These are phyloP conservation scores for Philaethria dido DNA, from an alignment of 2,888 invertebrate species.

Conservation along the genomic window DNA sequence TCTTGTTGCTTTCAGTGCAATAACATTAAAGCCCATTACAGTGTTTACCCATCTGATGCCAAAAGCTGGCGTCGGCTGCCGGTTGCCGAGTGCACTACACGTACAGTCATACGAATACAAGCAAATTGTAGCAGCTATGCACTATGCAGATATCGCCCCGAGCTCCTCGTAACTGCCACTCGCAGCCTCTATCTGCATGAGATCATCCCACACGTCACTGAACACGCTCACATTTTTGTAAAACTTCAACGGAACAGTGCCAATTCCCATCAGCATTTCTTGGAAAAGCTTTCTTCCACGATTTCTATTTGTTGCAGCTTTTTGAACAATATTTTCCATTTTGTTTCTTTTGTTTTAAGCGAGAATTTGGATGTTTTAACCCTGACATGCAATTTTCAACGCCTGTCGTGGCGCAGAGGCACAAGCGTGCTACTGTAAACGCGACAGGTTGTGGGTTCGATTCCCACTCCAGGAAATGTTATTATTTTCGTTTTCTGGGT, in stretches of 20 bases:
- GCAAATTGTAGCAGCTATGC: not conserved
- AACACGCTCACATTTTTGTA: slow-evolving; percentile 6
- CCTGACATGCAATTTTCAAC: too few species aligned
- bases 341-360: not conserved
- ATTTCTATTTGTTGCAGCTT: not conserved
- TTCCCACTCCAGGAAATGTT: too few species aligned
- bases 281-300: not conserved
- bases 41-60: slow-evolving; percentile 3
- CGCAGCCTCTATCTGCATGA: slow-evolving; percentile 2
- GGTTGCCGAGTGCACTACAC: not conserved
- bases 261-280: slow-evolving; percentile 13
- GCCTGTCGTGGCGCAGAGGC: too few species aligned
- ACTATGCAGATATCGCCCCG: not conserved
- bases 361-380: not conserved
- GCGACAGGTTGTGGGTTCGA: too few species aligned
- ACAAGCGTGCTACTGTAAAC: too few species aligned
- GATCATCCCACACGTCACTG: slow-evolving; percentile 3
- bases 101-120: not conserved
- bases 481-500: too few species aligned
- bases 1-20: not conserved
- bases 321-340: not conserved
- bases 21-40: not conserved
- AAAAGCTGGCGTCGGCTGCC: slow-evolving; percentile 9
- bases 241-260: not conserved
- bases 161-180: not conserved